These are phyloP conservation scores for Chrysolina oricalcia DNA, from an alignment of 2,888 invertebrate species.

Conservation along the genomic window DNA sequence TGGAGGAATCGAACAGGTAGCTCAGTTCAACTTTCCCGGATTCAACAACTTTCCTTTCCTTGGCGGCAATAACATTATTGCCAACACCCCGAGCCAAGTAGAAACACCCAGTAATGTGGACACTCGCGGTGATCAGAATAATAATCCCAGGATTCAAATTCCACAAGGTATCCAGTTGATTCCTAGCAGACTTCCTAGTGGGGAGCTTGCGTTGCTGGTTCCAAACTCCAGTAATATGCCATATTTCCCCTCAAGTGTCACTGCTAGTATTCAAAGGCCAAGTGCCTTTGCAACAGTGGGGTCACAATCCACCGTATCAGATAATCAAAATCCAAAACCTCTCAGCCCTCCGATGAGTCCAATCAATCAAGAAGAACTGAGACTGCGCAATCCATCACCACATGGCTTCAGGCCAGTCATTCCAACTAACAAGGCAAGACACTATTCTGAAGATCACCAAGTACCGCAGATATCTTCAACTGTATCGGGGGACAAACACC, in stretches of 20 bases:
- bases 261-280: conserved; percentile 56
- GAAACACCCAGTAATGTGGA: conserved; percentile 49
- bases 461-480: conserved; percentile 64
- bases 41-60: conserved; percentile 61
- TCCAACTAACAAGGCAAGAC: conserved; percentile 51
- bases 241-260: conserved; percentile 67
- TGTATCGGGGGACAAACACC: conserved; percentile 39
- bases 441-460: conserved; percentile 60
- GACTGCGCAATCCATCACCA: conserved; percentile 57
- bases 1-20: conserved; percentile 74
- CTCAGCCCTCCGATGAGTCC: conserved; percentile 83
- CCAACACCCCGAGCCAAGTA: conserved; percentile 59
- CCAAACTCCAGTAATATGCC: conserved; percentile 75
- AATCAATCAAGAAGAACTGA: conserved; percentile 49
- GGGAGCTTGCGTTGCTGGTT: conserved; percentile 79
- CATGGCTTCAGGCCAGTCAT: conserved; percentile 66
- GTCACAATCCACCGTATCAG: conserved; percentile 54
- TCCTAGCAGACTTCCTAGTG: conserved; percentile 78
- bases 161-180: conserved; percentile 78
- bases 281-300: conserved; percentile 74
- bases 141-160: conserved; percentile 75
- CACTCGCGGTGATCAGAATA: conserved; percentile 72
- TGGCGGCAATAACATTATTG: conserved; percentile 50
- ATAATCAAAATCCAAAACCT: conserved; percentile 54
- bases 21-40: conserved; percentile 66